Base-by-base conservation (phyloP, 2,888 invertebrate species). In the Sminthurides aquaticus region DNA sequence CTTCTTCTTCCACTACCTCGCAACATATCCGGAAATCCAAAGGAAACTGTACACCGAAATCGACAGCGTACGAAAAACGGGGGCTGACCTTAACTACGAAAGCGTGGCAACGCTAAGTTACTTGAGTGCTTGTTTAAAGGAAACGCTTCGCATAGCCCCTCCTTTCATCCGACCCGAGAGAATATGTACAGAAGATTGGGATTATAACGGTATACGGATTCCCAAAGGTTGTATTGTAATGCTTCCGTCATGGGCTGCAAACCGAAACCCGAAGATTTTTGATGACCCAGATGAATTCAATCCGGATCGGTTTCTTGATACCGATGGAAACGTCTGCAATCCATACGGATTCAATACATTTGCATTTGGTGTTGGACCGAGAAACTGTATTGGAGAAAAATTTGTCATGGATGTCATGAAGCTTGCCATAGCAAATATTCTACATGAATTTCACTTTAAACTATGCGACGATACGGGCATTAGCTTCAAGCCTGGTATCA, bases 351-450 rank as follows among this genome's bases (percentile, higher is more conserved):
- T 55, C 24, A 25, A 66, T 64, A 34, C 66, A 0, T 73, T 73
- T 67, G 73, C 71, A 1, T 67, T 66, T 67, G 72, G 72, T 1
- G 65, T 66, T 57, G 73, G 72, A 11, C 72, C 68, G 11, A 64
- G 70, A 34, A 65, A 62, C 24, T 70, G 69, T 59, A 64, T 64
- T 60, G 72, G 72, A 49, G 60, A 62, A 56, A 59, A 64, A 62
- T 71, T 70, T 60, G 67, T 67, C 24, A 68, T 68, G 57, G 69
- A 73, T 49, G 67, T 62, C 48, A 27, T 73, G 24, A 73, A 69
- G 64, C 59, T 73, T 2, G 60, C 64, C n/a, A 26, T 66, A 24
- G 68, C 67, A 27, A 58, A 69, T 54, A 34, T 70, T 24, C 60
- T 69, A 22, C 62, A 63, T 57, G 56, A 69, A 22, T 73, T 68